Evolutionary conservation across 2,888 invertebrate species (phyloP).

Genomic region (Leistus spinibarbis): DNA sequence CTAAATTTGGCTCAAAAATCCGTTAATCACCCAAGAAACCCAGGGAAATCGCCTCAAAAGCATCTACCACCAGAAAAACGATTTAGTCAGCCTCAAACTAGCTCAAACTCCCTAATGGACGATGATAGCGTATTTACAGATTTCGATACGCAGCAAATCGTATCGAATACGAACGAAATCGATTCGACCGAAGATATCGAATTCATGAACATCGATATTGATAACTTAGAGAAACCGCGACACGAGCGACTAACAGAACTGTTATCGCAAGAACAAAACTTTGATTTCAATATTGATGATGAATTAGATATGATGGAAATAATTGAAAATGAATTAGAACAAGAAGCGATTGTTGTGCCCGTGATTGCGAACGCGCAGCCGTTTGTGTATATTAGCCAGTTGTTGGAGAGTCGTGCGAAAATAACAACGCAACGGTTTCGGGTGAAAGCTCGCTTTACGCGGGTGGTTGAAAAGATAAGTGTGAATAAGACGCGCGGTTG

Average conservation of each 20-base stretch:
- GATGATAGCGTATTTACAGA: conserved; percentile 50
- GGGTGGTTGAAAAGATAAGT: conserved; percentile 62
- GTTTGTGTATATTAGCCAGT: conserved; percentile 59
- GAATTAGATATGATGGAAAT: conserved; percentile 8
- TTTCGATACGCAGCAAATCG: conserved; percentile 49
- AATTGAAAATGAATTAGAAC: conserved; percentile 1
- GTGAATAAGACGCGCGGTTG: conserved; percentile 58
- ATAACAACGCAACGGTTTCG: conserved; percentile 58
- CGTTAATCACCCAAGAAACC: too few relatives aligned
- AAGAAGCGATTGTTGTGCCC: conserved; percentile 42
- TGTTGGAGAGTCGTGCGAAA: conserved; percentile 48
- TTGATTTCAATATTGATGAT: conserved; percentile 19
- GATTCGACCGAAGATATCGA: conserved; percentile 2
- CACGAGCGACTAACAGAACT: neutral
- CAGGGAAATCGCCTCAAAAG: too few relatives aligned
- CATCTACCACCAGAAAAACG: too few relatives aligned
- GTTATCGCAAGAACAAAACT: neutral
- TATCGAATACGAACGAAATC: conserved; percentile 30
- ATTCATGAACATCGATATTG: conserved; percentile 3
- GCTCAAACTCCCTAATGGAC: conserved; percentile 29
- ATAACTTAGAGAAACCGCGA: neutral
- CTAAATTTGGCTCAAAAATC: too few relatives aligned
- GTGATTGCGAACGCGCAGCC: conserved; percentile 52
- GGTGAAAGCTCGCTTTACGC: conserved; percentile 64
- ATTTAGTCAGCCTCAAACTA: conserved; percentile 23